Conservation (phyloP, 2,888 invertebrate genomes). For the Thereva unica region DNA sequence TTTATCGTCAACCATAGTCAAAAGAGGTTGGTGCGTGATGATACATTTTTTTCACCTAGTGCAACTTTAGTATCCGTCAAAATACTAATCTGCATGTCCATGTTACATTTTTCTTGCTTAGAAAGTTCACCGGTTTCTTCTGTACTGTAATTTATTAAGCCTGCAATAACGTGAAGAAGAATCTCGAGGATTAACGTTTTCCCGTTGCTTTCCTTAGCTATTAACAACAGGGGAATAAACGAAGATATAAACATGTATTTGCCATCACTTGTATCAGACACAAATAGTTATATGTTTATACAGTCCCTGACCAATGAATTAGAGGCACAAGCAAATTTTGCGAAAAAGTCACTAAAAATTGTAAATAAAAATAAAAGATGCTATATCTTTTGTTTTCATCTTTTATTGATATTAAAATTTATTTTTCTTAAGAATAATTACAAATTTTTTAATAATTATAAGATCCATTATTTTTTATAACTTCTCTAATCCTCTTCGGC, state of each 20-base stretch:
- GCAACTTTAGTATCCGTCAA: not conserved
- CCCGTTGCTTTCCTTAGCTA: not conserved
- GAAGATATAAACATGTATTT: not conserved
- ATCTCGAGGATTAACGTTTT: not conserved
- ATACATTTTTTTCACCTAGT: not conserved
- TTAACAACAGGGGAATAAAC: not conserved
- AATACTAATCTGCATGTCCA: not conserved
- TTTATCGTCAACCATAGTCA: not conserved
- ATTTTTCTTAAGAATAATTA: too few relatives aligned
- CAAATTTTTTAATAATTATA: too few relatives aligned
- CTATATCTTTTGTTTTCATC: too few relatives aligned
- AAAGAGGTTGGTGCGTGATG: not conserved
- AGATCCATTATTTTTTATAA: too few relatives aligned
- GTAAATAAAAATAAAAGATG: too few relatives aligned
- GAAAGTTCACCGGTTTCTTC: not conserved
- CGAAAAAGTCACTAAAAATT: too few relatives aligned
- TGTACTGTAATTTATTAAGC: constrained; percentile 2
- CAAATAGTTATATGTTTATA: not conserved
- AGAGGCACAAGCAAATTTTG: too few relatives aligned
- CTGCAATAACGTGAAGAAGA: too few relatives aligned
- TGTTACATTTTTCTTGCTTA: not conserved
- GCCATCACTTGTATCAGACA: not conserved
- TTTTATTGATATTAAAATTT: too few relatives aligned
- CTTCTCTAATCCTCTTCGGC: too few relatives aligned
- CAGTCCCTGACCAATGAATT: too few relatives aligned